Evolutionary conservation across 2,797 vertebrate genomes (phyloP).

Genomic region (Dryobates pubescens): DNA sequence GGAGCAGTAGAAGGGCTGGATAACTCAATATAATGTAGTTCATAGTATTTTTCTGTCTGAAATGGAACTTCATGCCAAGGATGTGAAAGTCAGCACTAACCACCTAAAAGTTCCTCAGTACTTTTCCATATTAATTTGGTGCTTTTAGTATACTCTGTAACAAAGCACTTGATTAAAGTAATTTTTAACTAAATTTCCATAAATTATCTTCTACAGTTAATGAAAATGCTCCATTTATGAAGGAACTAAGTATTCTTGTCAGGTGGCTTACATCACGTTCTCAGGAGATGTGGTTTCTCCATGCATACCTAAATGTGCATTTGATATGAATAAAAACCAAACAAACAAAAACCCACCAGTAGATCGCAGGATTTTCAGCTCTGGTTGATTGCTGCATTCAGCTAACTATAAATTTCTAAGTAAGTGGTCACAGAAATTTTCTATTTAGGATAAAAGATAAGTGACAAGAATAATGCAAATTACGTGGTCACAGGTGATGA

Average conservation of each 20-base stretch:
- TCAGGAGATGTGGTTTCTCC: rapidly evolving
- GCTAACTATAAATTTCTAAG: neutral
- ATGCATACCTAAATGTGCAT: neutral
- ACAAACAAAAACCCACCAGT: neutral
- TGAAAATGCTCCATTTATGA: neutral
- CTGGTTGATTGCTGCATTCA: neutral
- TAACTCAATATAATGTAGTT: neutral
- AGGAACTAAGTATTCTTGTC: neutral
- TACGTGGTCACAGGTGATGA: neutral
- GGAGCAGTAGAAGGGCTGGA: neutral
- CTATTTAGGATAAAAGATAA: neutral
- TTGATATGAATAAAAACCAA: neutral
- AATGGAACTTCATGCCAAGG: neutral
- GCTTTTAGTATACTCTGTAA: neutral
- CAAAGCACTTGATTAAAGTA: neutral
- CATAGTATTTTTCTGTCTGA: neutral
- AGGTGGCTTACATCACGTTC: neutral
- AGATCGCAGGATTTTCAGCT: neutral
- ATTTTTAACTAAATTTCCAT: neutral
- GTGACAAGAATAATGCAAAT: neutral
- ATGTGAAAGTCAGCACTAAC: neutral
- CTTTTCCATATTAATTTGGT: neutral
- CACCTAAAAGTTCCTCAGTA: neutral
- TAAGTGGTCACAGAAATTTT: neutral
- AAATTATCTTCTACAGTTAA: neutral